phyloP scores from a whole-genome alignment of 2,888 invertebrate genomes.

The Mongoloraphidia duomilia region DNA sequence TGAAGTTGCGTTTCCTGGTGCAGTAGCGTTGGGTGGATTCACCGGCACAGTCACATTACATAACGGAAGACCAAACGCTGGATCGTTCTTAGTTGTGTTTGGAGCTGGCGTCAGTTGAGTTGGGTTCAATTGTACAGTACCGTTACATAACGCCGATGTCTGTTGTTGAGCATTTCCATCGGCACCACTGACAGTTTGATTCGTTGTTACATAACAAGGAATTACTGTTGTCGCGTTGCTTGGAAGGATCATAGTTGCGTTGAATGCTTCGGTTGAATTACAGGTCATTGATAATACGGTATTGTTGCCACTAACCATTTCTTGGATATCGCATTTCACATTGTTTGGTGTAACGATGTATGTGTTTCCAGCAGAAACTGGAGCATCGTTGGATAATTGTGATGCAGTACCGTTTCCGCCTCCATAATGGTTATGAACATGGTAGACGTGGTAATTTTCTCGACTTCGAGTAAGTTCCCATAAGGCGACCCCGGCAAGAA shows the following conservation, averaged over 20 bases:
- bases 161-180: not conserved
- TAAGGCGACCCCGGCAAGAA: constrained; percentile 2
- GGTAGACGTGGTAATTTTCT: not conserved
- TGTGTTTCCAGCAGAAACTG: constrained; percentile 1
- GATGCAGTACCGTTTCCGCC: not conserved
- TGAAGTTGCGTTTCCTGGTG: too few relatives aligned
- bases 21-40: not conserved
- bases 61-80: too few relatives aligned
- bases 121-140: not conserved
- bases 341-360: constrained; percentile 7
- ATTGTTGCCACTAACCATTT: not conserved
- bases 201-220: not conserved
- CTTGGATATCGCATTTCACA: constrained; percentile 4
- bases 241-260: constrained; percentile 5
- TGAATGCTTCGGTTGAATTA: constrained; percentile 3
- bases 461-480: constrained; percentile 4
- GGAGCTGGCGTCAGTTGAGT: not conserved
- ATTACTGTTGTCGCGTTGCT: constrained; percentile 4
- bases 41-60: constrained; percentile 5
- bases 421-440: not conserved
- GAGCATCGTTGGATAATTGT: not conserved
- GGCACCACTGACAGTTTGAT: too few relatives aligned
- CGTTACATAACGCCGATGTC: not conserved
- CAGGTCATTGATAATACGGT: not conserved
- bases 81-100: too few relatives aligned